Evolutionary conservation across 1,140 invertebrate genomes (phyloP).

Genomic region (Drosophila teissieri): DNA sequence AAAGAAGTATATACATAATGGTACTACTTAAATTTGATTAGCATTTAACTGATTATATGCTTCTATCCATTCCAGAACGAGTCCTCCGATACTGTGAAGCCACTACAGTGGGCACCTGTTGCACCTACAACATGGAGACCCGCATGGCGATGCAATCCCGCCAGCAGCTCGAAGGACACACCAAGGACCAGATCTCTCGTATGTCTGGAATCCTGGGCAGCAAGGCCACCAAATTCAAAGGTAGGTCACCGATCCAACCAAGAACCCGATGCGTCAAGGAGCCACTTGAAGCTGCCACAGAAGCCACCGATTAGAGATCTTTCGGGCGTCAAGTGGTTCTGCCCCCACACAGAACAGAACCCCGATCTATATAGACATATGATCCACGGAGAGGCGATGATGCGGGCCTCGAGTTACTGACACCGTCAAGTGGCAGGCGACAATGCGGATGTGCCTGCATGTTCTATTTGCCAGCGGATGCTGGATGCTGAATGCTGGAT

Average conservation of each 20-base stretch:
- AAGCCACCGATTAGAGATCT: conserved; percentile 40
- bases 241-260: conserved; percentile 67
- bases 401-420: conserved; percentile 63
- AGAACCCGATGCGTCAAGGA: conserved; percentile 11
- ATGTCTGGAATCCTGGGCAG: conserved; percentile 84
- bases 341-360: conserved; percentile 9
- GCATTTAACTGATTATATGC: too few relatives aligned
- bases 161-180: conserved; percentile 75
- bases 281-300: conserved; percentile 65
- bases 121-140: conserved; percentile 82
- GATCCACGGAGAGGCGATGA: conserved; percentile 30
- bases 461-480: conserved; percentile 65
- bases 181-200: conserved; percentile 84
- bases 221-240: conserved; percentile 85
- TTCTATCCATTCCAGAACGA: conserved; percentile 63
- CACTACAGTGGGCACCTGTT: conserved; percentile 80
- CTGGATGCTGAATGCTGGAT: not conserved
- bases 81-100: conserved; percentile 81
- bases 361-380: conserved; percentile 5
- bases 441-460: conserved; percentile 71
- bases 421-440: conserved; percentile 63
- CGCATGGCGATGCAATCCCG: conserved; percentile 80
- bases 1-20: too few relatives aligned
- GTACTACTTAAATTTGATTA: too few relatives aligned
- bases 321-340: conserved; percentile 66